Percentiles rank a stretch among this genome's conserved stretches.
phyloP scores from a whole-genome alignment of 2,888 invertebrate species.

The Spodoptera littoralis region DNA sequence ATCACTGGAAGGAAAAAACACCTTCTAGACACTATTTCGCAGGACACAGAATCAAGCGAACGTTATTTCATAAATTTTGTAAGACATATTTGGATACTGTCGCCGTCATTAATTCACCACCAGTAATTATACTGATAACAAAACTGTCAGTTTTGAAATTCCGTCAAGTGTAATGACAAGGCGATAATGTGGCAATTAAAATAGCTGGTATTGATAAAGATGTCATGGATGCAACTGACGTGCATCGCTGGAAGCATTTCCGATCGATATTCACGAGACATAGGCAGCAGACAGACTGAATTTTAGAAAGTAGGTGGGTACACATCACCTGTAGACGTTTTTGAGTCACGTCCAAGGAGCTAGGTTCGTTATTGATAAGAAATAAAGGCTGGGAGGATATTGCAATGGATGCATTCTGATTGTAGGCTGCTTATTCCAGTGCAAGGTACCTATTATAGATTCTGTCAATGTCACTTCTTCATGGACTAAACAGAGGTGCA shows the following conservation, averaged over 20 bases:
- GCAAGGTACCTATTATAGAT: too few species aligned
- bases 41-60: too few species aligned
- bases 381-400: constrained; percentile 1
- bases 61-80: too few species aligned
- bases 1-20: too few species aligned
- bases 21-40: too few species aligned
- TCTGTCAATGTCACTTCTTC: too few species aligned
- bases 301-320: constrained; percentile 23
- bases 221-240: constrained; percentile 30
- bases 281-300: neutral
- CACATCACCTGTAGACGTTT: neutral
- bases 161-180: constrained; percentile 20
- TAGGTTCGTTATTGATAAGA: constrained; percentile 2
- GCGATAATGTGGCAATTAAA: constrained; percentile 45
- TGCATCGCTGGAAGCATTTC: neutral
- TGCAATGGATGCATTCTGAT: neutral
- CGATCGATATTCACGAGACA: constrained; percentile 25
- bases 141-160: constrained; percentile 24
- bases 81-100: too few species aligned
- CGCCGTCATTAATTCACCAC: neutral
- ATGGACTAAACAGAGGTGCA: too few species aligned
- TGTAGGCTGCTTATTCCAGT: too few species aligned
- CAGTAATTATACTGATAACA: constrained; percentile 29
- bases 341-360: constrained; percentile 1
- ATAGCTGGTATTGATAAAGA: constrained; percentile 39